Percentiles rank a stretch among this genome's conserved stretches.
phyloP scores from a whole-genome alignment of 1,140 invertebrate genomes.

The Acromyrmex echinatior region DNA sequence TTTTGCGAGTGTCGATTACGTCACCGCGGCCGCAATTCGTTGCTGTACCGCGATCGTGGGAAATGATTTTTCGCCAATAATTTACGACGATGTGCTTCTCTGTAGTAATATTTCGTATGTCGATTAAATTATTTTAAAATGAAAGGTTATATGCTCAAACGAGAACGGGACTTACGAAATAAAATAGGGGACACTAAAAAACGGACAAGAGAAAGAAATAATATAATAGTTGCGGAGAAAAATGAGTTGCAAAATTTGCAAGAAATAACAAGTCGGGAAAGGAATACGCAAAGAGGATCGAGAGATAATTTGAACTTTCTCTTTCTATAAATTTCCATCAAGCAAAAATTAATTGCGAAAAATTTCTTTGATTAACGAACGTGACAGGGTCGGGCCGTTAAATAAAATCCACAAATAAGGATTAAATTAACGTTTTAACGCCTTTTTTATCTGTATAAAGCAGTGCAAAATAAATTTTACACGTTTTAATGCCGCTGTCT shows the following conservation, averaged over 20 bases:
- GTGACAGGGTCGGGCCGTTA: neutral
- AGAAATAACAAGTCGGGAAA: constrained; percentile 18
- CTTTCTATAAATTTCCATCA: neutral
- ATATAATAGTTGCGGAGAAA: constrained; percentile 7
- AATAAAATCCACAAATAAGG: neutral
- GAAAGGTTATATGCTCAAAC: too few relatives aligned
- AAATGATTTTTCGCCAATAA: neutral
- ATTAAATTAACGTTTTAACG: neutral
- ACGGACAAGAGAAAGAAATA: constrained; percentile 2
- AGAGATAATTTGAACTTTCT: neutral
- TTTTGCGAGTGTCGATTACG: neutral
- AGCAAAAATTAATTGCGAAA: constrained; percentile 3
- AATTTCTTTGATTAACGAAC: constrained; percentile 2
- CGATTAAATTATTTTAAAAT: neutral
- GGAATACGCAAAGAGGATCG: neutral
- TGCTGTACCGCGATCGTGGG: neutral
- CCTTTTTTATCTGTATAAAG: neutral
- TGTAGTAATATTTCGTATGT: neutral
- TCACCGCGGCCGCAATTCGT: neutral
- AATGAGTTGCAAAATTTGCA: constrained; percentile 29
- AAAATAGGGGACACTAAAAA: neutral
- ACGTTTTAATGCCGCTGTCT: neutral
- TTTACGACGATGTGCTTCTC: constrained; percentile 29
- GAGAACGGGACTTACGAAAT: neutral
- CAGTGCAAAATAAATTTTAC: neutral